phyloP scores from a whole-genome alignment of 1,140 invertebrate genomes.

The Dendrolimus punctatus region DNA sequence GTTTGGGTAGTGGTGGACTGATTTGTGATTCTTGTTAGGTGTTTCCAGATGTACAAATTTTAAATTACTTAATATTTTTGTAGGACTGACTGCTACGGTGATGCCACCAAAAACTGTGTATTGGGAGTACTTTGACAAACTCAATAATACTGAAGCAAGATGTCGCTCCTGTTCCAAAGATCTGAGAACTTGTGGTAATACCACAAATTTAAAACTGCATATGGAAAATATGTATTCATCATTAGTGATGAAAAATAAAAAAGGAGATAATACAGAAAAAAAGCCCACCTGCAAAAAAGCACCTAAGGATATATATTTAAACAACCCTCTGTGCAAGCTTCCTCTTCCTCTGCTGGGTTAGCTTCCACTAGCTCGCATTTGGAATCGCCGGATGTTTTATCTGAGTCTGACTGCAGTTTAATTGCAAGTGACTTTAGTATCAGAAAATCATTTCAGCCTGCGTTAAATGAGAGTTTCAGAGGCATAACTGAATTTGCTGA shows the following conservation, averaged over 20 bases:
- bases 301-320: conserved; percentile 14
- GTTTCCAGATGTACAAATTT: too few relatives aligned
- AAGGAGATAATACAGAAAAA: conserved; percentile 17
- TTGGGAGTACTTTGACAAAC: conserved; percentile 24
- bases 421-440: too few relatives aligned
- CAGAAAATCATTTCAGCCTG: conserved; percentile 8
- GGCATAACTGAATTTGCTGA: conserved; percentile 18
- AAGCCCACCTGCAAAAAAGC: conserved; percentile 8
- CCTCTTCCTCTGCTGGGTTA: too few relatives aligned
- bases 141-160: conserved; percentile 25
- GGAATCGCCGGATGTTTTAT: too few relatives aligned
- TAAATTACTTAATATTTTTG: too few relatives aligned
- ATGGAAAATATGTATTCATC: conserved; percentile 22
- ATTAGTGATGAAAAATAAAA: conserved; percentile 22
- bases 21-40: too few relatives aligned
- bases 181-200: conserved; percentile 23
- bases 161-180: conserved; percentile 24
- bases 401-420: too few relatives aligned
- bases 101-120: conserved; percentile 24
- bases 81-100: too few relatives aligned
- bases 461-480: conserved; percentile 12
- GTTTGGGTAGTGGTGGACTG: too few relatives aligned
- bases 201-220: conserved; percentile 21
- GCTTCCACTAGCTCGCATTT: too few relatives aligned
- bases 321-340: not conserved